Percentiles rank a stretch among this genome's conserved stretches.
These are phyloP conservation scores for Harlomillsia oculata DNA, from an alignment of 1,140 invertebrate genomes.

Conservation along the genomic window DNA sequence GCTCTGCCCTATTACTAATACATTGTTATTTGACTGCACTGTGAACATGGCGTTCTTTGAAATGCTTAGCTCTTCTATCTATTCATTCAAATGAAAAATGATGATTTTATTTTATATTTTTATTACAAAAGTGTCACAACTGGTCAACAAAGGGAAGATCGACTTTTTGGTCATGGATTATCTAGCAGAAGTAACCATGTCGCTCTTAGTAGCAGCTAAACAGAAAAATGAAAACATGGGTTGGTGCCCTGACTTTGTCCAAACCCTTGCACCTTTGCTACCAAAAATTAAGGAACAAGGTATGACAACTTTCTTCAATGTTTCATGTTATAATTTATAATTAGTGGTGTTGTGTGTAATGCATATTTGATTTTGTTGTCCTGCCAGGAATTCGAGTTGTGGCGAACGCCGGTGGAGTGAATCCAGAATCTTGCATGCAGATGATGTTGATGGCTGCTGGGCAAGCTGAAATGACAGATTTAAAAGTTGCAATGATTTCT, in stretches of 20 bases:
- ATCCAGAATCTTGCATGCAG: slow-evolving; percentile 44
- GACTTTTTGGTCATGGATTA: slow-evolving; percentile 49
- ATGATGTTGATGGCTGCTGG: slow-evolving; percentile 40
- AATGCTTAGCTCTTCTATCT: not conserved
- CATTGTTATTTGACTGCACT: not conserved
- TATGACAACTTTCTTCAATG: slow-evolving; percentile 23
- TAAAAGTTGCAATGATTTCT: slow-evolving; percentile 33
- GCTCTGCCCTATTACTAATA: not conserved
- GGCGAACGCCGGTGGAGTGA: slow-evolving; percentile 50
- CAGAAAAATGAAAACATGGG: slow-evolving; percentile 43
- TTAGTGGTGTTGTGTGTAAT: not conserved
- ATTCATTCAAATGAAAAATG: no score
- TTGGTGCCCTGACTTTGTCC: slow-evolving; percentile 49
- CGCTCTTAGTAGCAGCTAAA: slow-evolving; percentile 44
- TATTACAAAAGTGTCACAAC: slow-evolving; percentile 41
- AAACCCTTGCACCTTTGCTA: slow-evolving; percentile 43
- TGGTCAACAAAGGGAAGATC: slow-evolving; percentile 43
- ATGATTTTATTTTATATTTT: no score
- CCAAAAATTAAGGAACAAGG: slow-evolving; percentile 46
- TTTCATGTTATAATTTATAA: not conserved
- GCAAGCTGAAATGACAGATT: slow-evolving; percentile 37
- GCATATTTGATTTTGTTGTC: not conserved
- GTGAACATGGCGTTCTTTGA: not conserved
- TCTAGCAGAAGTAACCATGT: slow-evolving; percentile 51
- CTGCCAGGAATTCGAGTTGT: slow-evolving; percentile 44